phyloP scores from a whole-genome alignment of 2,888 invertebrate species.

The Agriopis leucophaearia region DNA sequence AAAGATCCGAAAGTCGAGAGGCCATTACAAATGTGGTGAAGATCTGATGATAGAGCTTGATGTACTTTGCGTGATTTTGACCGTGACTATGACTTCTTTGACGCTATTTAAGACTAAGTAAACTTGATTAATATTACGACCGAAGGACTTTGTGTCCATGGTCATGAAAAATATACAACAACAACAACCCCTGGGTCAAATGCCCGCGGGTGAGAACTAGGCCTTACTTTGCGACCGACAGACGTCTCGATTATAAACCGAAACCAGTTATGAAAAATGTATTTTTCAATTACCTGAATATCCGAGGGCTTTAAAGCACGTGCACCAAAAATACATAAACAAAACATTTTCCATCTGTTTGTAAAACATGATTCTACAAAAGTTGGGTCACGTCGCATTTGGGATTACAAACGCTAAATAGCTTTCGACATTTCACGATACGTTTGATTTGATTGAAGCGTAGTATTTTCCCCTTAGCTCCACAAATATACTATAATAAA shows the following conservation, averaged over 20 bases:
- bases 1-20: too few relatives aligned
- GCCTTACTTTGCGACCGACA: too few relatives aligned
- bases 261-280: background rate
- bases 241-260: background rate
- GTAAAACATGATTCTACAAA: conserved; percentile 48
- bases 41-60: too few relatives aligned
- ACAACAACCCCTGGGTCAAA: too few relatives aligned
- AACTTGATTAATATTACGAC: too few relatives aligned
- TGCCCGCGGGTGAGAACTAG: too few relatives aligned
- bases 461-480: background rate
- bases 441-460: conserved; percentile 6
- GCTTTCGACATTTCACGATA: conserved; percentile 8
- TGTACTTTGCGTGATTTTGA: too few relatives aligned
- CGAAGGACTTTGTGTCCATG: too few relatives aligned
- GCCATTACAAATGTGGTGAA: too few relatives aligned
- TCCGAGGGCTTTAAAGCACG: conserved; percentile 47
- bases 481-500: background rate
- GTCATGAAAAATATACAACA: too few relatives aligned
- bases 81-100: too few relatives aligned
- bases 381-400: conserved; percentile 44
- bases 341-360: conserved; percentile 45
- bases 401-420: conserved; percentile 23
- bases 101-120: too few relatives aligned
- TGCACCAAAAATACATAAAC: conserved; percentile 49
- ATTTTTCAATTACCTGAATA: conserved; percentile 48